Base-by-base conservation (phyloP, 2,113 vertebrate genomes). In the Hyla sarda region DNA sequence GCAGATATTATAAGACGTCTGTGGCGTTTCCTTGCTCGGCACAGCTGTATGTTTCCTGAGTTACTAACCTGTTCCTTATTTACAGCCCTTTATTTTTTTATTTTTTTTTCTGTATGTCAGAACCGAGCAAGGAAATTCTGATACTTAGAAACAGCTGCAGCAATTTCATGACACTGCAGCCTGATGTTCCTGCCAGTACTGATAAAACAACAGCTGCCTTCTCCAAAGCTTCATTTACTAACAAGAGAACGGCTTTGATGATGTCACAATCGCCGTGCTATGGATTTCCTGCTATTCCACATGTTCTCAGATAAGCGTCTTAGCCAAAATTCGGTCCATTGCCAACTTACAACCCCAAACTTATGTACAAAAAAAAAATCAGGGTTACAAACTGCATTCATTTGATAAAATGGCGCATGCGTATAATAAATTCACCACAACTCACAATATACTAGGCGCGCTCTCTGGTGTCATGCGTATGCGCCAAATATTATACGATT, bases 121-220 rank as follows among this genome's bases (percentile, higher is more conserved):
- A 67, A 89, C 90, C 72, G 71, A 90, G 88, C 77, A 87, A 90
- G 91, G 90, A 92, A 92, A 92, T 82, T 90, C 87, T 90, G 90
- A 91, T 90, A 90, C 90, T 90, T 90, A 89, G 90, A 92, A 93
- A 81, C 90, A 92, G 89, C 89, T 91, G 91, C 91, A 88, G 89
- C 92, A 92, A 90, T 93, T 90, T 90, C 91, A 89, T 92, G 91
- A 91, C 90, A 91, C 88, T 92, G 89, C 81, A 88, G 91, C 89
- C 85, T 6, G 88, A 90, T 87, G 88, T 87, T 87, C 32, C 78
- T 90, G 91, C 90, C 89, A 91, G 88, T 91, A 87, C 88, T 88
- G 90, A 91, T 90, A 90, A 82, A 88, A 88, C 19, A 87, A 90
- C 90, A 90, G 88, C 80, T 90, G 47, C 75, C 84, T 88, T 73